phyloP scores from a whole-genome alignment of 2,797 vertebrate genomes.

The Anas georgica region DNA sequence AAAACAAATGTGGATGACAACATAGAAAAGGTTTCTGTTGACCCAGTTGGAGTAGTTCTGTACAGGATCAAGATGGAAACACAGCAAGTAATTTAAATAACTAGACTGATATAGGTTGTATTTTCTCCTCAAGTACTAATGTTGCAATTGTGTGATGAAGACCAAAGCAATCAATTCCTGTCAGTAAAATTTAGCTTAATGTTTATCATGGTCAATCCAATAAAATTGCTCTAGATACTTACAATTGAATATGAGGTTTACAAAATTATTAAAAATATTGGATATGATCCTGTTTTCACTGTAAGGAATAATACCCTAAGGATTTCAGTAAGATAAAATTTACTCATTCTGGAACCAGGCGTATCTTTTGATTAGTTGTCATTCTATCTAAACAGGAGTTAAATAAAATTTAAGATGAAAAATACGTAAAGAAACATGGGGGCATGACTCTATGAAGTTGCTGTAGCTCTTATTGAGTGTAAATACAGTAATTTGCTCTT shows the following conservation, averaged over 20 bases:
- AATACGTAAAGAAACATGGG: neutral
- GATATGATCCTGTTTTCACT: neutral
- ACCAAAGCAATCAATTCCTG: neutral
- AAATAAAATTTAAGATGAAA: neutral
- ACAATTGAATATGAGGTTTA: neutral
- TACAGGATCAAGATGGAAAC: neutral
- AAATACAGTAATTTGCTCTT: neutral
- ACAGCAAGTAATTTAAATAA: neutral
- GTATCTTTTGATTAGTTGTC: slow-evolving; percentile 30
- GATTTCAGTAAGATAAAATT: slow-evolving; percentile 15
- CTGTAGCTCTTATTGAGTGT: neutral
- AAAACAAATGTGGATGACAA: neutral
- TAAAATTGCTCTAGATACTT: neutral
- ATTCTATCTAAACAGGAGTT: neutral
- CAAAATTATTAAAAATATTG: neutral
- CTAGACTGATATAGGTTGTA: neutral
- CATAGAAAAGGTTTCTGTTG: neutral
- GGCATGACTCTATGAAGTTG: neutral
- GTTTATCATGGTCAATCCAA: neutral
- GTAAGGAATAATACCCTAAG: neutral
- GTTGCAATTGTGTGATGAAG: neutral
- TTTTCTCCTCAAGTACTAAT: neutral
- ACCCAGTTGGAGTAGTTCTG: neutral
- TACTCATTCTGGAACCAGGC: neutral
- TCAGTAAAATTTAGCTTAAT: neutral